phyloP scores from a whole-genome alignment of 2,888 invertebrate genomes.

The Lysandra bellargus region DNA sequence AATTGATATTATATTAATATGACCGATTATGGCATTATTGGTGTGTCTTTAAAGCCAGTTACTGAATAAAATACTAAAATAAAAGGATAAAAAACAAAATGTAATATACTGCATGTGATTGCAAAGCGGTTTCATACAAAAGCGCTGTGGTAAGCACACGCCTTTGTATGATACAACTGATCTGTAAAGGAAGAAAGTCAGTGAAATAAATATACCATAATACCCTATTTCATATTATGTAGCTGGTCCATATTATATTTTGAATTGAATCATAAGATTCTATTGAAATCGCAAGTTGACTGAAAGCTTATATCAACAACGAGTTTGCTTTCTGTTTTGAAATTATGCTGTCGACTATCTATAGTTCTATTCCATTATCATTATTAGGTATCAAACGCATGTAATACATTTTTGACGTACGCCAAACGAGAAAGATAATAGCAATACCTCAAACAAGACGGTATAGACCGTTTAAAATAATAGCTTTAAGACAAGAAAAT shows the following conservation, averaged over 20 bases:
- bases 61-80: not conserved
- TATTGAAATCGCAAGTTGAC: not conserved
- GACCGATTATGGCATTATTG: not conserved
- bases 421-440: constrained; percentile 8
- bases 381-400: not conserved
- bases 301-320: not conserved
- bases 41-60: not conserved
- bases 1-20: not conserved
- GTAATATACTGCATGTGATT: not conserved
- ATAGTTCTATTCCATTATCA: not conserved
- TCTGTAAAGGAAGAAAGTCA: not conserved
- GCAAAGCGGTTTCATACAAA: not conserved
- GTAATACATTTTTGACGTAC: constrained; percentile 10
- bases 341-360: not conserved
- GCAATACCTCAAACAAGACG: not conserved
- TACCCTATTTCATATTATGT: not conserved
- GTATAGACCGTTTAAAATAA: constrained; percentile 4
- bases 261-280: no score
- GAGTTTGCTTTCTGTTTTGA: constrained; percentile 1
- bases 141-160: not conserved
- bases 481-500: not conserved
- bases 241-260: not conserved
- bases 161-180: not conserved
- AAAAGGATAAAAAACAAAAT: not conserved
- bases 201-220: not conserved